Conservation (phyloP, 2,888 invertebrate genomes). For the Hyppa rectilinea region DNA sequence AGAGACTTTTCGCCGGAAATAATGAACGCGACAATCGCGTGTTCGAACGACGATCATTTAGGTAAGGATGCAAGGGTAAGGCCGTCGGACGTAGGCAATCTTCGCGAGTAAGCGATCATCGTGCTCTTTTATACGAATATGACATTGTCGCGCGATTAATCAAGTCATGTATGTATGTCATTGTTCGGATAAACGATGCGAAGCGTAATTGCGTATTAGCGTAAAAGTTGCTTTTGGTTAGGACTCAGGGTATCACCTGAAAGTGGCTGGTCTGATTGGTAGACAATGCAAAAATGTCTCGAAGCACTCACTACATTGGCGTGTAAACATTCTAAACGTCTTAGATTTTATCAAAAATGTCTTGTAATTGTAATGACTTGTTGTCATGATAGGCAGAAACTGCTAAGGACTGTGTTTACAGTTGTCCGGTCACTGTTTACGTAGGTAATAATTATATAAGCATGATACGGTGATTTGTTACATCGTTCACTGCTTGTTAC, state of each 20-base stretch:
- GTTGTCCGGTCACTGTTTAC: background rate
- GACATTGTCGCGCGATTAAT: background rate
- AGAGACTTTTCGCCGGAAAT: too few relatives aligned
- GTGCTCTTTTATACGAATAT: background rate
- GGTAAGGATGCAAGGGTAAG: too few relatives aligned
- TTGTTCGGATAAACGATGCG: background rate
- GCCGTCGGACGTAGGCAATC: too few relatives aligned
- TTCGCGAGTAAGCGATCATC: too few relatives aligned
- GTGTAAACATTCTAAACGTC: background rate
- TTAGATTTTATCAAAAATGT: background rate
- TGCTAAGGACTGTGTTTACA: slow-evolving; percentile 5
- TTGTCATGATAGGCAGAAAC: slow-evolving; percentile 29
- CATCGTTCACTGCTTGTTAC: slow-evolving; percentile 1
- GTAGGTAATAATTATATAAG: slow-evolving; percentile 9
- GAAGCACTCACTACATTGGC: background rate
- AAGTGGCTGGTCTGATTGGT: background rate
- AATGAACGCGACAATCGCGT: too few relatives aligned
- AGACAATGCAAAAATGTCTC: background rate
- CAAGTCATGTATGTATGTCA: background rate
- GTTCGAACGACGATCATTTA: too few relatives aligned
- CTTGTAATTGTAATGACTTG: too few relatives aligned
- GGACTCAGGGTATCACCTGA: background rate
- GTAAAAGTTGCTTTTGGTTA: background rate
- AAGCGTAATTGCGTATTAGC: background rate
- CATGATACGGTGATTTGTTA: background rate